phyloP scores from a whole-genome alignment of 2,888 invertebrate species.

The Ypsolopha scabrella region DNA sequence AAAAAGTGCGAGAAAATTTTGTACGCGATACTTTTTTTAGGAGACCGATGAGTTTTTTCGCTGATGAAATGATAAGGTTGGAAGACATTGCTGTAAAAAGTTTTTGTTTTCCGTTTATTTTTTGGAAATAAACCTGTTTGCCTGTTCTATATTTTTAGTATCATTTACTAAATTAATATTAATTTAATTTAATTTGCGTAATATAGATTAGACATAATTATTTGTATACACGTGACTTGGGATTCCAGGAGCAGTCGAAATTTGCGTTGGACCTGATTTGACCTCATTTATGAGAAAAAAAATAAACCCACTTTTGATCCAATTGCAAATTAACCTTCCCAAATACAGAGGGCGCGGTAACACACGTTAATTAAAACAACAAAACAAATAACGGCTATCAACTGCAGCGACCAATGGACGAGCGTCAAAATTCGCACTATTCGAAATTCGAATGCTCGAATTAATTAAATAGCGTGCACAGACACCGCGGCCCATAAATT shows the following conservation, averaged over 20 bases:
- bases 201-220: too few species aligned
- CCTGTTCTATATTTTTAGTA: too few species aligned
- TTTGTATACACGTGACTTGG: too few species aligned
- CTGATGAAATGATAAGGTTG: not conserved
- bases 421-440: constrained; percentile 65
- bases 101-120: too few species aligned
- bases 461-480: constrained; percentile 61
- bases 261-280: not conserved
- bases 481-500: constrained; percentile 67
- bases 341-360: not conserved
- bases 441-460: constrained; percentile 50
- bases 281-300: not conserved
- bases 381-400: constrained; percentile 66
- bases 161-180: too few species aligned
- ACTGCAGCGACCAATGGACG: constrained; percentile 29
- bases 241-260: not conserved
- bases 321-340: not conserved
- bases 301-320: not conserved
- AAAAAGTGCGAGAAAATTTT: not conserved
- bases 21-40: not conserved
- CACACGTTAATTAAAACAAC: constrained; percentile 62
- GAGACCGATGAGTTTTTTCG: not conserved
- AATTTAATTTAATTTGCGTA: too few species aligned
- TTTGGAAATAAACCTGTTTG: not conserved
- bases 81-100: not conserved